phyloP scores from a whole-genome alignment of 2,113 vertebrate genomes.

The Nymphicus hollandicus region DNA sequence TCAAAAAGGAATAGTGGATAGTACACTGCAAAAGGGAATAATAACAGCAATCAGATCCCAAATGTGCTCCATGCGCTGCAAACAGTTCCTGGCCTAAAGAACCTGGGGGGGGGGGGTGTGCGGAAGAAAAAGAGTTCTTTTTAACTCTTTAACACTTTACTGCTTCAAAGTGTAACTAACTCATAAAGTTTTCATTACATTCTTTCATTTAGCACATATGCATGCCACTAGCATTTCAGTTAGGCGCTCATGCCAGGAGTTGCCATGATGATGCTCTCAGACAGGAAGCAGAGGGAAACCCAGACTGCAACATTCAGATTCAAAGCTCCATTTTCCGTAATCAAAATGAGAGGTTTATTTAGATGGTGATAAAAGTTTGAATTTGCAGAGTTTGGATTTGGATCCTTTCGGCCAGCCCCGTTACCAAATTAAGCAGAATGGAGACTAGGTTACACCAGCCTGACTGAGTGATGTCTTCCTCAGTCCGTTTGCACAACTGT shows the following conservation, averaged over 20 bases:
- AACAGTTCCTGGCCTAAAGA: background rate
- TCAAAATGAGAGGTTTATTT: background rate
- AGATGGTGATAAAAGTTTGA: background rate
- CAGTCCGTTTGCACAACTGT: background rate
- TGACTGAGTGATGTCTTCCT: background rate
- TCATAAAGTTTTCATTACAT: constrained; percentile 36
- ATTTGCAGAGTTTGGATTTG: background rate
- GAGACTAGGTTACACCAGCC: background rate
- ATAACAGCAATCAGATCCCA: background rate
- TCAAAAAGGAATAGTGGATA: background rate
- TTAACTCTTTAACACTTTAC: constrained; percentile 45
- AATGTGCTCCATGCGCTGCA: background rate
- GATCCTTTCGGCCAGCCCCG: background rate
- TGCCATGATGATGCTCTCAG: background rate
- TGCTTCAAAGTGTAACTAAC: constrained; percentile 36
- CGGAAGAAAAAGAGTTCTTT: background rate
- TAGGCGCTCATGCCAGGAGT: background rate
- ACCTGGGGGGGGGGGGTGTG: background rate
- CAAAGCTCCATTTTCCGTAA: background rate
- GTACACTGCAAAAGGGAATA: background rate
- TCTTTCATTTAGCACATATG: constrained; percentile 14
- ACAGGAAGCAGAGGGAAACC: background rate
- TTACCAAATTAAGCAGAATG: background rate
- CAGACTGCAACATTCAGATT: background rate
- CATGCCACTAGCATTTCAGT: background rate